Evolutionary conservation across 2,888 invertebrate genomes (phyloP).

Genomic region (Synergus laeviventris): DNA sequence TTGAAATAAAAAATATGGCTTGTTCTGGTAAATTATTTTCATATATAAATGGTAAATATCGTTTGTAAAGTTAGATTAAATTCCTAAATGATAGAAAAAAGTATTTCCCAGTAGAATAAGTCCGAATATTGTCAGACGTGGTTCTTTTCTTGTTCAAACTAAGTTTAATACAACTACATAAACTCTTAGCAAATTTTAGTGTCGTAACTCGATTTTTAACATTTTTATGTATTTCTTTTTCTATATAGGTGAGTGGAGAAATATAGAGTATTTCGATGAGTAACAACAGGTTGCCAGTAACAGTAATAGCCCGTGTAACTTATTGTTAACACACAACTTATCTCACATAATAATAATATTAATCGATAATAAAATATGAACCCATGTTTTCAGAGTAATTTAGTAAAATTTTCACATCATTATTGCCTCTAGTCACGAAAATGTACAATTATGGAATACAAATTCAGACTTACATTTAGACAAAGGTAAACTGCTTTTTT

Average conservation of each 20-base stretch:
- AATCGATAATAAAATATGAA: background rate
- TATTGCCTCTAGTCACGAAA: background rate
- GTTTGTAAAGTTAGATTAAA: background rate
- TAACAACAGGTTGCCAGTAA: background rate
- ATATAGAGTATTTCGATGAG: background rate
- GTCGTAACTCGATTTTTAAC: background rate
- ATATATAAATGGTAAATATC: background rate
- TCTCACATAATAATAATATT: slow-evolving; percentile 15
- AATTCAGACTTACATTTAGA: too few species aligned
- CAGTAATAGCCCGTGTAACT: background rate
- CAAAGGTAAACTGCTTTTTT: too few species aligned
- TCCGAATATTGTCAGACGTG: background rate
- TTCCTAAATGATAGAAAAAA: background rate
- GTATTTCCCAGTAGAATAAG: background rate
- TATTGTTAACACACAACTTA: background rate
- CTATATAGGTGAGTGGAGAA: background rate
- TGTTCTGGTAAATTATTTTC: background rate
- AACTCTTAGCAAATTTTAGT: background rate
- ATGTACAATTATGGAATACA: background rate
- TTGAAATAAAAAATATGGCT: background rate
- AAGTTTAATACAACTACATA: background rate
- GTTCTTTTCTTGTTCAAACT: background rate
- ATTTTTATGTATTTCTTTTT: background rate
- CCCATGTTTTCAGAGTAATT: background rate
- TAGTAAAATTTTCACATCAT: background rate